Base-by-base conservation (phyloP, 2,113 vertebrate genomes). In the Canis aureus region DNA sequence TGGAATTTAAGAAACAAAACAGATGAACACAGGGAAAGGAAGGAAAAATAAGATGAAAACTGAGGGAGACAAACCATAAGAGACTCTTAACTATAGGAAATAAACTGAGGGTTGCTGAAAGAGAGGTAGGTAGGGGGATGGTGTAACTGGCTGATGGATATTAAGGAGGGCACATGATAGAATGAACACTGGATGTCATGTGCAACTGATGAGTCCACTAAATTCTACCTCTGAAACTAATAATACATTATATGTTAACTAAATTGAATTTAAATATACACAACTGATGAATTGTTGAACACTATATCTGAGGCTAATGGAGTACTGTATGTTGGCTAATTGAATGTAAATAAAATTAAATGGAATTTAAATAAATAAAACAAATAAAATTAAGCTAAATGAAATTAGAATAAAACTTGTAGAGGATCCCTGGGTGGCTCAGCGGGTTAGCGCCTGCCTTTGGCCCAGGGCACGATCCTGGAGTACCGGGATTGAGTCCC, bases 381-480 rank as follows among this genome's bases (percentile, higher is more conserved):
- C 27, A 66, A 66, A 27, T 29, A 29, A 66, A 69, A n/a, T 94
- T n/a, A 67, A 67, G 19, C 55, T 43, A 57, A 92, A 87, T 87
- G 29, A 83, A 95, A 55, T 93, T 73, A 83, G 55, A 87, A 64
- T 95, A 78, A 38, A 92, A 95, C 87, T 82, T 55, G 5, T 82
- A 6, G 43, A 6, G 6, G 43, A 43, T 43, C 43, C 43, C 43
- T 43, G 43, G 43, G 43, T 43, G 43, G 43, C 43, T 43, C 43
- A 43, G 43, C 1, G 43, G 1, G 43, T 43, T 43, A 43, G 43
- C 6, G 43, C 7, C 43, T 43, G 43, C 43, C 43, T 43, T 43
- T 43, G 43, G 43, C 43, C 6, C 43, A 43, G 43, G 43, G 43
- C 43, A 6, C 7, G 43, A 43, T 43, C 43, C 43, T 43, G 43